phyloP scores from a whole-genome alignment of 2,888 invertebrate species.

The Plebejus argus region DNA sequence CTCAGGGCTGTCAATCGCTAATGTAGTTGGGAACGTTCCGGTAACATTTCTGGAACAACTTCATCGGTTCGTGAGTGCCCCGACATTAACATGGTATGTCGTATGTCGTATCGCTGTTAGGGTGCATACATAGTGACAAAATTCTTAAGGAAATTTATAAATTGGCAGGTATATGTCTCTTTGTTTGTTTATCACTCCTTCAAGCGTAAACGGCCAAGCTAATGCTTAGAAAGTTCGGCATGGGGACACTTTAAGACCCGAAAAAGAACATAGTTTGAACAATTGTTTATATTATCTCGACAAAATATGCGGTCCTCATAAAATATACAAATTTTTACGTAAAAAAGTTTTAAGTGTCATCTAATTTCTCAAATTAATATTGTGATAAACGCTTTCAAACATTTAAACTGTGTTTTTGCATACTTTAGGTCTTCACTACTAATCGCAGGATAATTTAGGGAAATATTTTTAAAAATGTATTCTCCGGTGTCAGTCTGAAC shows the following conservation, averaged over 20 bases:
- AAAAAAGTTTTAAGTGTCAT: background rate
- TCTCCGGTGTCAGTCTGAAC: conserved; percentile 26
- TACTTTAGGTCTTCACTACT: background rate
- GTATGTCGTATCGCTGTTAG: conserved; percentile 37
- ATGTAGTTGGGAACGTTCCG: conserved; percentile 39
- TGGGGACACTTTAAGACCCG: background rate
- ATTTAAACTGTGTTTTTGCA: background rate
- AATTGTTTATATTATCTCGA: too few relatives aligned
- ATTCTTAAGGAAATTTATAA: background rate
- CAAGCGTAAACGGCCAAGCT: too few relatives aligned
- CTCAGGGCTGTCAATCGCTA: conserved; percentile 27
- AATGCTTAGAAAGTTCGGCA: background rate
- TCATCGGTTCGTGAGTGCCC: conserved; percentile 60
- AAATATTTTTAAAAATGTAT: too few relatives aligned
- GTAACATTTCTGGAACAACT: conserved; percentile 53
- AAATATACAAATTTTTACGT: background rate
- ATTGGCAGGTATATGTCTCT: background rate
- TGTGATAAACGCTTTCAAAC: background rate
- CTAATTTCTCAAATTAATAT: background rate
- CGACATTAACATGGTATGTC: conserved; percentile 46
- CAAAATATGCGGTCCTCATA: too few relatives aligned
- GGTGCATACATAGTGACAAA: background rate
- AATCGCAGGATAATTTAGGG: background rate
- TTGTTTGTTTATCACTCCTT: too few relatives aligned
- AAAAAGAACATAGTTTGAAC: too few relatives aligned